Percentiles rank a stretch among this genome's conserved stretches.
These are phyloP conservation scores for Muntiacus muntjak DNA, from an alignment of 2,113 vertebrate genomes.

Conservation along the genomic window DNA sequence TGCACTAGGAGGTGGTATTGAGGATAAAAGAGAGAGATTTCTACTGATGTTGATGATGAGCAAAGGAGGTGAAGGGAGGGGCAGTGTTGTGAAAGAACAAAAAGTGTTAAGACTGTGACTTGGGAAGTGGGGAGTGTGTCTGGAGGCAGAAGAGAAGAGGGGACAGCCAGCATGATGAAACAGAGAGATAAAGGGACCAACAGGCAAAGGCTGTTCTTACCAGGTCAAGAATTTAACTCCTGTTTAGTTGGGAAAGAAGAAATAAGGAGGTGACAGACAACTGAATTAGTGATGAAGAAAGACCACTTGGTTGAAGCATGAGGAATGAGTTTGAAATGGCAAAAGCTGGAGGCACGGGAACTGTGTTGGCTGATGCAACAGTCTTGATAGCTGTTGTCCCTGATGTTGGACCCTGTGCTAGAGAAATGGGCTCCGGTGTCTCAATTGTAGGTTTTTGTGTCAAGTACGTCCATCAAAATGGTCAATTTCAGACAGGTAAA, in stretches of 20 bases:
- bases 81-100: neutral
- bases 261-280: neutral
- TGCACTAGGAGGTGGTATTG: neutral
- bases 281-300: neutral
- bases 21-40: neutral
- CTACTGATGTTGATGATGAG: neutral
- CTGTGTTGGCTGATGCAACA: too few relatives aligned
- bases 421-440: neutral
- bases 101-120: neutral
- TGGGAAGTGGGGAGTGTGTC: neutral
- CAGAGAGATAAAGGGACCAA: neutral
- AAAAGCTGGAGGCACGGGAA: neutral
- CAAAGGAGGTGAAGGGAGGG: neutral
- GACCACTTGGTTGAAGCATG: neutral
- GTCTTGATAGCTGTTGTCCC: fast-evolving
- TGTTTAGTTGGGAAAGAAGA: neutral
- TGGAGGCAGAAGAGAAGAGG: neutral
- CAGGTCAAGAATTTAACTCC: neutral
- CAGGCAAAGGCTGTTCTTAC: neutral
- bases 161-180: neutral
- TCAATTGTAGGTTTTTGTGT: neutral
- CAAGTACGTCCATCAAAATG: too few relatives aligned
- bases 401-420: fast-evolving
- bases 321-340: neutral
- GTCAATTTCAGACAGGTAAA: neutral